Evolutionary conservation across 1,140 invertebrate genomes (phyloP).

Genomic region (Brachionus paranguensis): DNA sequence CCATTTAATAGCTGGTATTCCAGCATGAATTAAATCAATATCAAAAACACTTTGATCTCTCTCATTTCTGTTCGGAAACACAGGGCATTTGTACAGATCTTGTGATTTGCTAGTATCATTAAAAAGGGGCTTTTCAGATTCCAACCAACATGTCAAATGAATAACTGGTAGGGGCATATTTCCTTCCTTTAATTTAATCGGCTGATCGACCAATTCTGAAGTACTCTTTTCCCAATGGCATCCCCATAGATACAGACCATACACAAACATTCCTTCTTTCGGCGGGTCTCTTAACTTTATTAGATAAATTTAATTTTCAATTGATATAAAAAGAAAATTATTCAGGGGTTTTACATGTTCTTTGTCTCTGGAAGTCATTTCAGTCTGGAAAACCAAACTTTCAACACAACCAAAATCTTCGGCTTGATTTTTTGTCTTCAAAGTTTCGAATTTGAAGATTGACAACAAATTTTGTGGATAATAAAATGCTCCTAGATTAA

Average conservation of each 20-base stretch:
- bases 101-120: background rate
- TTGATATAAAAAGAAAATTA: background rate
- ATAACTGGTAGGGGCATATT: conserved; percentile 52
- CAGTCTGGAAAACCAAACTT: conserved; percentile 51
- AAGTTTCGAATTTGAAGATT: conserved; percentile 51
- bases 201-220: conserved; percentile 51
- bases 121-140: conserved; percentile 15
- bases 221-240: conserved; percentile 53
- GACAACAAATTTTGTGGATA: conserved; percentile 50
- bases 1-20: conserved; percentile 49
- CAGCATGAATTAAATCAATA: conserved; percentile 50
- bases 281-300: conserved; percentile 53
- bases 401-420: conserved; percentile 52
- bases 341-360: conserved; percentile 49
- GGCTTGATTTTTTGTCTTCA: conserved; percentile 43
- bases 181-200: conserved; percentile 44
- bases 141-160: conserved; percentile 48
- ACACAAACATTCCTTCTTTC: conserved; percentile 55
- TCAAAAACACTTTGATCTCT: conserved; percentile 44
- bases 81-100: conserved; percentile 33
- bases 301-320: no score
- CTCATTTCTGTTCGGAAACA: background rate
- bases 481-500: conserved; percentile 53
- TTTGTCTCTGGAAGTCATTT: conserved; percentile 54
- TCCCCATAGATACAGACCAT: conserved; percentile 54